These are phyloP conservation scores for Drosophila aff. DNA, from an alignment of 1,140 invertebrate genomes.

Conservation along the genomic window DNA sequence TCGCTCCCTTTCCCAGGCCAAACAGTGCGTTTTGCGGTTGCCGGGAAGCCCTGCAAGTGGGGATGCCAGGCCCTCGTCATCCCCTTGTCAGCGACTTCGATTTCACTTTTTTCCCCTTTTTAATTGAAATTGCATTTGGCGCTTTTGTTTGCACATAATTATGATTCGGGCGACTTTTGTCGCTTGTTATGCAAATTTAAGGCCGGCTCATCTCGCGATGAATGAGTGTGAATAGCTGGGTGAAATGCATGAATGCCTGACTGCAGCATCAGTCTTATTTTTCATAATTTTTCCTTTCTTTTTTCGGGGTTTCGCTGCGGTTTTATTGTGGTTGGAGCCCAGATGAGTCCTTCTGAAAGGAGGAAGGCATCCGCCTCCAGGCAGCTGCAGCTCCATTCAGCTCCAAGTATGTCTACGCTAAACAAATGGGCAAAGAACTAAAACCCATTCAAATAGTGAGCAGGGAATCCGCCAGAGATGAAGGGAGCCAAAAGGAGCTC, in stretches of 20 bases:
- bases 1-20: constrained; percentile 38
- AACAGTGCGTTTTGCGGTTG: constrained; percentile 26
- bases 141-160: constrained; percentile 80
- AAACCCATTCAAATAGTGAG: constrained; percentile 45
- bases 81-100: constrained; percentile 62
- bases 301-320: constrained; percentile 15
- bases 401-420: constrained; percentile 28
- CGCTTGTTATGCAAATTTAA: constrained; percentile 63
- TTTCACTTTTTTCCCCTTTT: constrained; percentile 73
- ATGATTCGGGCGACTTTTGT: constrained; percentile 57
- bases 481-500: constrained; percentile 3
- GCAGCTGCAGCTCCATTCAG: constrained; percentile 28
- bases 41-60: constrained; percentile 62
- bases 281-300: constrained; percentile 7
- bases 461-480: constrained; percentile 2
- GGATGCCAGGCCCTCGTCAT: constrained; percentile 9
- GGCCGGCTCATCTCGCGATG: constrained; percentile 29
- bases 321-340: constrained; percentile 34
- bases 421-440: constrained; percentile 36
- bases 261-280: constrained; percentile 24
- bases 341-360: constrained; percentile 32
- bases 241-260: constrained; percentile 24
- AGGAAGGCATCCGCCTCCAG: constrained; percentile 39
- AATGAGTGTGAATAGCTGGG: constrained; percentile 35
- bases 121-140: constrained; percentile 80